Conservation (phyloP, 2,113 vertebrate species). For the Channa maculata region DNA sequence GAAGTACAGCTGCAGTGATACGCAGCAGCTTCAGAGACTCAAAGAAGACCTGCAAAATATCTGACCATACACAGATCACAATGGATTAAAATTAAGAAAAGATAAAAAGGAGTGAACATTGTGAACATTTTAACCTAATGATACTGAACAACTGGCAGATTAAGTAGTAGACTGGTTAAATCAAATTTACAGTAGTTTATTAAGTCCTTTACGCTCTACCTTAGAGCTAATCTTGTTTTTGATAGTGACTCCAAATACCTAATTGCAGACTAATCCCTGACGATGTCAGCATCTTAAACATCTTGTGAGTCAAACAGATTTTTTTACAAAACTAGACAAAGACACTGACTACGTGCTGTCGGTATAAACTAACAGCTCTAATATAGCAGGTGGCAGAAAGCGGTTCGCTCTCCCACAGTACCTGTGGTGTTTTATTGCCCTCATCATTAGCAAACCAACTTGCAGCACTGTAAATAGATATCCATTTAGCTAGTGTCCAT, state of each 20-base stretch:
- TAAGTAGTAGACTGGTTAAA: too few species aligned
- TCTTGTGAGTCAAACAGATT: background rate
- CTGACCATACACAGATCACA: background rate
- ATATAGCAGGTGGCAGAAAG: conserved; percentile 45
- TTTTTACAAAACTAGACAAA: background rate
- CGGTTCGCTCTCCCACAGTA: conserved; percentile 33
- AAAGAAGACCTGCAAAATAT: conserved; percentile 2
- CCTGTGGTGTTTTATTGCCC: conserved; percentile 56
- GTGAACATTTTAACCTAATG: background rate
- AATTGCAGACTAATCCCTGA: too few species aligned
- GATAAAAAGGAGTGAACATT: background rate
- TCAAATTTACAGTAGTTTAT: too few species aligned
- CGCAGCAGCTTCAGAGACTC: background rate
- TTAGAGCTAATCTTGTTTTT: too few species aligned
- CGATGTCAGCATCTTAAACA: background rate
- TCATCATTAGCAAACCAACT: conserved; percentile 66
- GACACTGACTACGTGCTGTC: background rate
- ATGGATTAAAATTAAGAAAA: conserved; percentile 4
- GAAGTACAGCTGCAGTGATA: background rate
- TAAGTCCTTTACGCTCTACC: too few species aligned
- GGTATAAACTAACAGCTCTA: conserved; percentile 22
- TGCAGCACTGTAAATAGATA: conserved; percentile 69
- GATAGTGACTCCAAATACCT: too few species aligned
- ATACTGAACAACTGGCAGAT: background rate
- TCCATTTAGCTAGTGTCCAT: conserved; percentile 60